Percentiles rank a stretch among this genome's conserved stretches.
phyloP scores from a whole-genome alignment of 35 echinoderm and acorn worm genomes.

The Anneissia japonica region DNA sequence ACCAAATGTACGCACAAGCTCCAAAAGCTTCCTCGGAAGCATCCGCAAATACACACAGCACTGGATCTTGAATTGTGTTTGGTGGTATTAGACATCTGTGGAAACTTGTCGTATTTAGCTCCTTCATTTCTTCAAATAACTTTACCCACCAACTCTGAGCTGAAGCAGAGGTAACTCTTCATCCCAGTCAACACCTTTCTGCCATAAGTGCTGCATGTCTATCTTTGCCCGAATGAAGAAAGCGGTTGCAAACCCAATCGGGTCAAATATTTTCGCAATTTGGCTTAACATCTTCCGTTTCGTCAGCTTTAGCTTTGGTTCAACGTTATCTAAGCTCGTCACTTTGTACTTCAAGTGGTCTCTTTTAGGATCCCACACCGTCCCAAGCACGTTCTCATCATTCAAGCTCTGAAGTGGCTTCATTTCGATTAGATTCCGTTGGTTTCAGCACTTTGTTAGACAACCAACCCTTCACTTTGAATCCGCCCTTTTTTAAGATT shows the following conservation, averaged over 20 bases:
- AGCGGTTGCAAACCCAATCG: constrained; percentile 25
- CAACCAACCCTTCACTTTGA: constrained; percentile 7
- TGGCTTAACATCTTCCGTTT: constrained; percentile 23
- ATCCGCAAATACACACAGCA: constrained; percentile 59
- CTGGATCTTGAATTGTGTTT: not conserved
- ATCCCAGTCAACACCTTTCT: constrained; percentile 13
- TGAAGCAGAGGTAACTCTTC: not conserved
- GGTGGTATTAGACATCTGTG: constrained; percentile 32
- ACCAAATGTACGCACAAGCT: constrained; percentile 44
- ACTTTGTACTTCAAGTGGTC: constrained; percentile 1
- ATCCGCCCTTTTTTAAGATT: not conserved
- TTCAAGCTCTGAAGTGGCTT: not conserved
- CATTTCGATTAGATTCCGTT: not conserved
- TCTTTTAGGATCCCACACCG: not conserved
- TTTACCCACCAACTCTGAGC: not conserved
- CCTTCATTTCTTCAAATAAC: constrained; percentile 52
- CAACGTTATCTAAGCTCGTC: not conserved
- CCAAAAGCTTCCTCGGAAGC: constrained; percentile 61
- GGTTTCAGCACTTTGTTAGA: not conserved
- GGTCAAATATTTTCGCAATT: constrained; percentile 16
- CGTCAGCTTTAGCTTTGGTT: not conserved
- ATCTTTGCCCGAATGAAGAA: constrained; percentile 11
- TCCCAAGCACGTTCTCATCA: constrained; percentile 22
- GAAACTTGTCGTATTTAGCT: constrained; percentile 22
- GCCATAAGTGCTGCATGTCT: constrained; percentile 12